A percentile compares a stretch with the other conserved stretches of the same genome.
Evolutionary conservation across 1,140 invertebrate genomes (phyloP).

Genomic region (Brachionus sp.): DNA sequence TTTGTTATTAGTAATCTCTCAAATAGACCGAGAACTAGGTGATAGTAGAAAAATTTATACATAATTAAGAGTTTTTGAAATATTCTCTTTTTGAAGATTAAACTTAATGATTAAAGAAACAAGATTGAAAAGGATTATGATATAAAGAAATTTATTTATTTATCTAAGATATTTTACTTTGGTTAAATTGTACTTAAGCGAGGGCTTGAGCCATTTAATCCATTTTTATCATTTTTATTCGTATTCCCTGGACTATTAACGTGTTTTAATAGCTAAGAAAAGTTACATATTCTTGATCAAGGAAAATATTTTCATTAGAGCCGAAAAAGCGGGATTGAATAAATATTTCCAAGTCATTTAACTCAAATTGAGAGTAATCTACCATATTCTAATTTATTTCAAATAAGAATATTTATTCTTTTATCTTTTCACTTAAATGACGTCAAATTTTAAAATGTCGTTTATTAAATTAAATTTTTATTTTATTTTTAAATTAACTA

Average conservation of each 20-base stretch:
- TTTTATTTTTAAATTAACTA: too few species aligned
- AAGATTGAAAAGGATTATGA: slow-evolving; percentile 43
- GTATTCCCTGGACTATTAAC: background rate
- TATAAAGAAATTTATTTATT: slow-evolving; percentile 22
- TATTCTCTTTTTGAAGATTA: slow-evolving; percentile 33
- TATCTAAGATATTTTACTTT: slow-evolving; percentile 1
- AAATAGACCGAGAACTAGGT: background rate
- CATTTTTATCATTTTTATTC: background rate
- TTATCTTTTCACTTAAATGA: too few species aligned
- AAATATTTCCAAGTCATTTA: background rate
- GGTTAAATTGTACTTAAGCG: slow-evolving; percentile 18
- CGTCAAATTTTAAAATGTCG: too few species aligned
- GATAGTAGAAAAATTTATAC: slow-evolving; percentile 26
- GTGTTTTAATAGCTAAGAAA: background rate
- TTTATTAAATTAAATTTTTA: too few species aligned
- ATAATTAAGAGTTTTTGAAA: slow-evolving; percentile 43
- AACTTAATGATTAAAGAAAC: slow-evolving; percentile 39
- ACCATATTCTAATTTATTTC: background rate
- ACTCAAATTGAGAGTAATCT: background rate
- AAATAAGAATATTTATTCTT: background rate
- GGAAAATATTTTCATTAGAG: background rate
- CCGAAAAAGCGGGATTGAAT: background rate
- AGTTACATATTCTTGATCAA: background rate
- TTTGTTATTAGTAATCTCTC: background rate
- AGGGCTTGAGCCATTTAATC: background rate